Percentiles rank a stretch among this genome's conserved stretches.
phyloP scores from a whole-genome alignment of 2,888 invertebrate genomes.

The Eupeodes latifasciatus region DNA sequence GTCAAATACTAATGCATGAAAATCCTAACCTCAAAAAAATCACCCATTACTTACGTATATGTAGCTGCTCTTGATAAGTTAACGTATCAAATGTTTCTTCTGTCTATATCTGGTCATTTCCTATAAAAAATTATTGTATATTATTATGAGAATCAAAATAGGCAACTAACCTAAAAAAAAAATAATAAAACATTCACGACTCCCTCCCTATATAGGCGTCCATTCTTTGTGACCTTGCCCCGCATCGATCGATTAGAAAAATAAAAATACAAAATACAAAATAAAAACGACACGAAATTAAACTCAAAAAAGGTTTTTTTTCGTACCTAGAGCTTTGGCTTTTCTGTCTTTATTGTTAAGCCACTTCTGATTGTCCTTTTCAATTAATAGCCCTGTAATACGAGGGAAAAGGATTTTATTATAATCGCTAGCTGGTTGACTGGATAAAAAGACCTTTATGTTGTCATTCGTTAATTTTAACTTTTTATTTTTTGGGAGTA shows the following conservation, averaged over 20 bases:
- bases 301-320: constrained; percentile 11
- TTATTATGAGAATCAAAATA: too few relatives aligned
- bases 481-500: constrained; percentile 2
- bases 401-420: constrained; percentile 14
- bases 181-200: neutral
- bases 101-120: too few relatives aligned
- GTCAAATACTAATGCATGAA: too few relatives aligned
- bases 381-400: constrained; percentile 17
- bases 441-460: constrained; percentile 13
- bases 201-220: neutral
- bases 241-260: constrained; percentile 6
- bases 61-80: too few relatives aligned
- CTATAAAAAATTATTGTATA: too few relatives aligned
- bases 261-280: neutral
- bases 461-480: constrained; percentile 12
- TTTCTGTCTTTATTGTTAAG: constrained; percentile 11
- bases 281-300: neutral
- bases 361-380: constrained; percentile 33
- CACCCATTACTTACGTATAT: too few relatives aligned
- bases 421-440: neutral
- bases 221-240: neutral
- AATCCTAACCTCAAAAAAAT: too few relatives aligned
- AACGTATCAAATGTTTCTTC: too few relatives aligned
- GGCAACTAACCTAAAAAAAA: neutral
- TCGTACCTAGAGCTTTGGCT: neutral